A percentile compares a stretch with the other conserved stretches of the same genome.
Conservation (phyloP, 2,888 invertebrate genomes). For the Napeogenes sylphis region DNA sequence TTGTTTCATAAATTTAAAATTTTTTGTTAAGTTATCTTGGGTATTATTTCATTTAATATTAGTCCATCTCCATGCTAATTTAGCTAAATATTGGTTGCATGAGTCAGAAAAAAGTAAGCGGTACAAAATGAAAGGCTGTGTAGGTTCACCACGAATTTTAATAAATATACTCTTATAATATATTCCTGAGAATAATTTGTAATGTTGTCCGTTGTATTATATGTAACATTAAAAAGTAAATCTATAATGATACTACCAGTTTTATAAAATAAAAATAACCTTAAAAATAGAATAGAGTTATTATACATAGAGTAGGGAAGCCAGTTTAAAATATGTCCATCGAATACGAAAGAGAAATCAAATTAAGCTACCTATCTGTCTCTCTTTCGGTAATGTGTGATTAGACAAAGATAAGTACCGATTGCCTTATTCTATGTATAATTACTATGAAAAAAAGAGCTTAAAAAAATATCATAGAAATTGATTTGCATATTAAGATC, state of each 20-base stretch:
- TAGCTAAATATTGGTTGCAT: conserved; percentile 14
- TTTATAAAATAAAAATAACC: background rate
- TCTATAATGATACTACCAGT: background rate
- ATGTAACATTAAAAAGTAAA: background rate
- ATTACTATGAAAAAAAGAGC: too few species aligned
- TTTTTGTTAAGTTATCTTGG: background rate
- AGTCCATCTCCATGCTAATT: conserved; percentile 38
- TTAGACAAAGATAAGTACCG: too few species aligned
- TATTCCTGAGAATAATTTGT: conserved; percentile 12
- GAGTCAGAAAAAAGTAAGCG: conserved; percentile 53
- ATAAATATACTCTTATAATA: conserved; percentile 16
- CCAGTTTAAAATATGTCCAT: too few species aligned
- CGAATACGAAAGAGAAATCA: background rate
- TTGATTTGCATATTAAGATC: background rate
- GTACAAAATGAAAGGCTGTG: conserved; percentile 54
- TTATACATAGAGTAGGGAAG: too few species aligned
- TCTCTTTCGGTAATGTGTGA: too few species aligned
- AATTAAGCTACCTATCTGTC: too few species aligned
- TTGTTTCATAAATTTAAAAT: too few species aligned
- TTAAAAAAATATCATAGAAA: background rate
- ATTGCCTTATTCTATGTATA: too few species aligned
- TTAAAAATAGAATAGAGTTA: background rate
- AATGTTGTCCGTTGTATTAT: background rate
- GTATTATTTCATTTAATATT: conserved; percentile 7
- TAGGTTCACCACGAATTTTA: conserved; percentile 24